A percentile compares a stretch with the other conserved stretches of the same genome.
Conservation (phyloP, 2,888 invertebrate genomes). For the Caenorhabditis imperialis region DNA sequence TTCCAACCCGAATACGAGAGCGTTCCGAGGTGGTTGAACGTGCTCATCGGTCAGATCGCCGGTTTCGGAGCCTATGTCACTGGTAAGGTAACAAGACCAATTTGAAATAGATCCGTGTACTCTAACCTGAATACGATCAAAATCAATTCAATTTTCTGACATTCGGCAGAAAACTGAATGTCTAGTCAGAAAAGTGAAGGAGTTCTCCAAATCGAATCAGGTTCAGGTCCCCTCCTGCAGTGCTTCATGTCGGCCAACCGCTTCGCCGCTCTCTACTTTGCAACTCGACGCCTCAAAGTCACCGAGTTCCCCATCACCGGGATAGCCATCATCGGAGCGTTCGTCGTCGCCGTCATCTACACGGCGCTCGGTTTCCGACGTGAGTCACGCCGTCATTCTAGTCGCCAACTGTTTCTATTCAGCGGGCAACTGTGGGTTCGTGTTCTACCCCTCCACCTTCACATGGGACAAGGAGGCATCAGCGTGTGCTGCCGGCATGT, state of each 20-base stretch:
- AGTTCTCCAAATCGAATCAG: no score
- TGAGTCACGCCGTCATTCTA: conserved; percentile 8
- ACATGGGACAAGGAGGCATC: conserved; percentile 38
- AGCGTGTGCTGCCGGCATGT: conserved; percentile 24
- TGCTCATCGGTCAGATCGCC: conserved; percentile 35
- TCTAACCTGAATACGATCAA: no score
- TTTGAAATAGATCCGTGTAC: background rate
- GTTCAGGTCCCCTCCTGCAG: conserved; percentile 32
- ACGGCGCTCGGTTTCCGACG: conserved; percentile 33
- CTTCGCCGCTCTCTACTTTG: conserved; percentile 36
- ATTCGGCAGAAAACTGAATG: background rate
- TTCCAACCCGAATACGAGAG: conserved; percentile 32
- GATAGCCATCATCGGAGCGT: conserved; percentile 28
- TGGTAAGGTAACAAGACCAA: no score
- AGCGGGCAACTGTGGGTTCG: conserved; percentile 37
- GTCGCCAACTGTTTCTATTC: background rate
- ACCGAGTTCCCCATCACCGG: conserved; percentile 29
- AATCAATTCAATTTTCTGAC: background rate
- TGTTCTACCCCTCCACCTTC: conserved; percentile 33
- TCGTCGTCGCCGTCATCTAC: conserved; percentile 17
- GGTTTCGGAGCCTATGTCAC: conserved; percentile 44
- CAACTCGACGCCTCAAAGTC: conserved; percentile 22
- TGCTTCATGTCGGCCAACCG: conserved; percentile 45
- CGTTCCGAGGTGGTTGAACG: conserved; percentile 30
- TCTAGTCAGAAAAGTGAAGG: background rate